Base-by-base conservation (phyloP, 2,797 vertebrate species). In the Hylomyscus alleni region DNA sequence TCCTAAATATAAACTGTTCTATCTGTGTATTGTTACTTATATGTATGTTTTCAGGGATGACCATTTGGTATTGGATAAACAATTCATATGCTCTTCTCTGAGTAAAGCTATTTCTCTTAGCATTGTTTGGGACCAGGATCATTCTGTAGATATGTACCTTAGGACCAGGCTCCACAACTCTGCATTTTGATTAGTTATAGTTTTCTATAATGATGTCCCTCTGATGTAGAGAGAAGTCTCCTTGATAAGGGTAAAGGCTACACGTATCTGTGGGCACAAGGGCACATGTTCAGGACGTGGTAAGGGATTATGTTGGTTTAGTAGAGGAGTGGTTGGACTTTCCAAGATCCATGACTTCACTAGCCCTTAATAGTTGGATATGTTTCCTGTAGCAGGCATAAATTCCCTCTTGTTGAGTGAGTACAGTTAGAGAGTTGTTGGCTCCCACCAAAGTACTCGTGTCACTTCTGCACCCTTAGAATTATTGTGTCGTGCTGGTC, bases 71-170 rank as follows among this genome's bases (percentile, higher is more conserved):
- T 31, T 19, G 26, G 3, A 31, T 83, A 62, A 44, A 19, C 14
- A 44, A 19, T 44, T 20, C 15, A 44, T 6, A 20, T 26, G 6
- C 12, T 50, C 20, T 37, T 67, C 47, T 0, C 50, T 67, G 82
- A 67, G 31, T 12, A 50, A 50, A 13, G 50, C 2, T 9, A 6
- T 52, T n/a, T 52, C 19, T 69, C 34, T 37, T 34, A 52, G 34
- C 0, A 1, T 69, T 37, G 3, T 22, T 86, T 8, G 7, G 44
- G 50, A 52, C 3, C 0, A 13, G 62, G 4, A 9, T 83, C 29
- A 15, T 31, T 62, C 37, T 44, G 4, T 62, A 65, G 26, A 47
- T 5, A 26, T 0, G 20, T 47, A 40, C 40, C 29, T 62, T 6
- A 29, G 26, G 58, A 20, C 40, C 9, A 2, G 40, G 9, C 40